Evolutionary conservation across 2,888 invertebrate genomes (phyloP), one percentile per base, ranked within the genome.

Genomic region (Atethmia centrago): DNA sequence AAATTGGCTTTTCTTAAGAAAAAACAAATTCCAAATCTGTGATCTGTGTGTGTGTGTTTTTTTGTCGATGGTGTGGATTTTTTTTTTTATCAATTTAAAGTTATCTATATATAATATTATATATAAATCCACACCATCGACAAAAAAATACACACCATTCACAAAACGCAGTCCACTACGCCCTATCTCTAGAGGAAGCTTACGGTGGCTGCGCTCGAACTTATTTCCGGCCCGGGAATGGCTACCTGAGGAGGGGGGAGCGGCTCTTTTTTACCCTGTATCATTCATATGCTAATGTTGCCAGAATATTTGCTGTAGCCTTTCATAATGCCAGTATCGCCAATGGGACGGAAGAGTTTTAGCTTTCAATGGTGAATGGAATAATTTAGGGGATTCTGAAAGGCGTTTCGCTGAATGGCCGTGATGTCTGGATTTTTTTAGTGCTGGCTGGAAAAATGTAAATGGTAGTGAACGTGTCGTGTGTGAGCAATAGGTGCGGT

Each of bases 271-370:
- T 94, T 92, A 93, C 89, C 85, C 89, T 84, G 90, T 88, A 91
- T 91, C 94, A 95, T 95, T 95, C 95, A 95, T 95, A 95, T 95
- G 95, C 89, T 95, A 95, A 95, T 95, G 90, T 85, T 72, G 79
- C 73, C 88, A 80, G 92, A 92, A 93, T 92, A 91, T 92, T 91
- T 90, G 86, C 89, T 83, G 59, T 79, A 83, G 84, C 83, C 82
- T 83, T 86, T 86, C 68, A 85, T 77, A 82, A 80, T 72, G 77
- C 79, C 66, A 74, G 80, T 84, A 85, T 88, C 71, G 77, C 55
- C 85, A 87, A 83, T 88, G 82, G 84, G 64, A 73, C 84, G 88
- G 82, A 88, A 87, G 81, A 84, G 80, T 85, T 86, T 82, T 74
- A 80, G 74, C 77, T 69, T 79, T 81, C 74, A 84, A 87, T 83